Evolutionary conservation across 1,140 invertebrate species (phyloP), one percentile per base, ranked within the genome.

Genomic region (Sarcophaga bullata): DNA sequence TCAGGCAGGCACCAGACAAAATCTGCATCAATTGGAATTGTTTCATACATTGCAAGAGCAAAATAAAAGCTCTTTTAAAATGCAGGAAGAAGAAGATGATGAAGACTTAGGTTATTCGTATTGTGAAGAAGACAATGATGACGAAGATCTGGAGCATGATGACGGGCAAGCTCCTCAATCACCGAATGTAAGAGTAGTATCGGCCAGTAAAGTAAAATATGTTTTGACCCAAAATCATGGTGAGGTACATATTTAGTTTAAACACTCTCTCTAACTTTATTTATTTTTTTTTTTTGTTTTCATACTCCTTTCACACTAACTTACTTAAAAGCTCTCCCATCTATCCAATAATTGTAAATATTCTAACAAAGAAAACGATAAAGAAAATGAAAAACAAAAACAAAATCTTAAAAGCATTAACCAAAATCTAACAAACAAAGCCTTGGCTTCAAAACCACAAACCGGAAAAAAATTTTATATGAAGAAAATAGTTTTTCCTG

Each of bases 71-170:
- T 15, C 8, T 80, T 8, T 50, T 54, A 5, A 19, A 49, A 68
- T 17, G 9, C 62, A 19, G 5, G 17, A 73, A 49, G 46, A 8
- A n/a, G 62, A 25, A 25, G 87, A 87, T 50, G 86, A 87, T 37
- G 87, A 88, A 10, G 87, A 89, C 81, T 84, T 85, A 47, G 87
- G 87, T 19, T 89, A 89, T 52, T 87, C 86, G 48, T 89, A 87
- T 47, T 88, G 86, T 76, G 87, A 89, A 81, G 87, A 89, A 62
- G 86, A 82, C 52, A 76, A 72, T 11, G 84, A 85, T 13, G 84
- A 84, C 37, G 85, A 84, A 46, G 82, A 82, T 9, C 15, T 80
- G 50, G 78, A 75, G 3, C 19, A 37, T 11, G 75, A 81, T 15
- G 76, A 82, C 15, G 81, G 73, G 49, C 25, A n/a, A 6, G 15